Evolutionary conservation across 2,797 vertebrate species (phyloP).

Genomic region (Paguma larvata): DNA sequence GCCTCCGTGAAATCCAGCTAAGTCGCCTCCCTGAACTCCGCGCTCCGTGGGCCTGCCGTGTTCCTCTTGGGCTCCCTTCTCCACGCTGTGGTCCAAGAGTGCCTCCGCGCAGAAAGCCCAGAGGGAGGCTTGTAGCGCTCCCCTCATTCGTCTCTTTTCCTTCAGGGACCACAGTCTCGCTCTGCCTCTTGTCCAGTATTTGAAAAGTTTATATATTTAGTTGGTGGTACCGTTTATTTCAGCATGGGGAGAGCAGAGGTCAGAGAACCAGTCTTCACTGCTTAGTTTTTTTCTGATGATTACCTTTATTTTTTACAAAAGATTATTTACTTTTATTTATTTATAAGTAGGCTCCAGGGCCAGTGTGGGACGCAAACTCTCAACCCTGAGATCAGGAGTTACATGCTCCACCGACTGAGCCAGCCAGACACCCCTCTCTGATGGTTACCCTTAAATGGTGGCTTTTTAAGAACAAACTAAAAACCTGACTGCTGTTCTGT

Average conservation of each 20-base stretch:
- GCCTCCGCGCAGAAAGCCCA: background rate
- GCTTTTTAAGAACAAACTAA: background rate
- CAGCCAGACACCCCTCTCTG: background rate
- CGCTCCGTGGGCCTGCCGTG: background rate
- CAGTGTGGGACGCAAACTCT: no score
- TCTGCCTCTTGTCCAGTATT: background rate
- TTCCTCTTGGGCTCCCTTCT: background rate
- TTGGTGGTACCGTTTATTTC: background rate
- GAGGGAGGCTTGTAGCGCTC: background rate
- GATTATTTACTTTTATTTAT: background rate
- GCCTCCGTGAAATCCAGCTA: background rate
- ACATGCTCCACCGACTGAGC: background rate
- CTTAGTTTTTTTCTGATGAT: background rate
- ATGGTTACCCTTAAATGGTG: background rate
- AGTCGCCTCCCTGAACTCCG: background rate
- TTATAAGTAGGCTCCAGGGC: no score
- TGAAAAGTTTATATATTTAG: background rate
- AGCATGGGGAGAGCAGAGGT: background rate
- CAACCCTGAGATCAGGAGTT: no score
- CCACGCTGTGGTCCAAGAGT: background rate
- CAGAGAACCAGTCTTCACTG: background rate
- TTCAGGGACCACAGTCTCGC: background rate
- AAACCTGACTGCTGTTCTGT: background rate
- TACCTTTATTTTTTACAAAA: background rate
- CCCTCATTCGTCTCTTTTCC: background rate